Evolutionary conservation across 2,888 invertebrate genomes (phyloP).

Genomic region (Drosophila neonasuta): DNA sequence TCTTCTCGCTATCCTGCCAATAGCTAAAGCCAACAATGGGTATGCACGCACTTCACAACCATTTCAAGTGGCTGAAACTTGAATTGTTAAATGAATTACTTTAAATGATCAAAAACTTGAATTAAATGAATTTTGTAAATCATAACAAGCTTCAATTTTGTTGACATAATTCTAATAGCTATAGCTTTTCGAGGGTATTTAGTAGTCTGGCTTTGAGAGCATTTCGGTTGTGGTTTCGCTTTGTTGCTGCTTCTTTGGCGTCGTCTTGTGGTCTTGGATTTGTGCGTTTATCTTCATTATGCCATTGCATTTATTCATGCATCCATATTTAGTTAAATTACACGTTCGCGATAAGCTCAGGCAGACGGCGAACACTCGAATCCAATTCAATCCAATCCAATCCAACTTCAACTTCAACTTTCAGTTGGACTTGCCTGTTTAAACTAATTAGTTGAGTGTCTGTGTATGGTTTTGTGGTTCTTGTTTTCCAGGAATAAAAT

Average conservation of each 20-base stretch:
- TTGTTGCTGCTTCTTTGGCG: slow-evolving; percentile 26
- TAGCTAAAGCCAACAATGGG: background rate
- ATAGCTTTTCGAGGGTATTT: slow-evolving; percentile 16
- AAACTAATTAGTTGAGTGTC: slow-evolving; percentile 68
- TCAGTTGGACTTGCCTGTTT: slow-evolving; percentile 25
- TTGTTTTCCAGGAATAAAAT: slow-evolving; percentile 53
- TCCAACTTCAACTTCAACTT: slow-evolving; percentile 15
- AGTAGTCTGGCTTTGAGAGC: background rate
- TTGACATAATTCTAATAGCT: too few species aligned
- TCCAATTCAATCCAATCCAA: slow-evolving; percentile 14
- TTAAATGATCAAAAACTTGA: too few species aligned
- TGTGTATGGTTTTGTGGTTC: slow-evolving; percentile 29
- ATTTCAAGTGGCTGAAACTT: background rate
- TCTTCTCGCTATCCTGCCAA: slow-evolving; percentile 34
- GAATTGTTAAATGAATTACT: background rate
- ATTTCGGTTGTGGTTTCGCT: slow-evolving; percentile 3
- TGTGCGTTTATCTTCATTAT: slow-evolving; percentile 68
- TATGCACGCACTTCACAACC: slow-evolving; percentile 9
- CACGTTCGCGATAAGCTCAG: slow-evolving; percentile 64
- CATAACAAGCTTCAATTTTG: too few species aligned
- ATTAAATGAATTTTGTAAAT: too few species aligned
- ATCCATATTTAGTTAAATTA: slow-evolving; percentile 74
- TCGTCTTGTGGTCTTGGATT: slow-evolving; percentile 36
- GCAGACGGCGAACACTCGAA: slow-evolving; percentile 14
- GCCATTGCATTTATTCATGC: slow-evolving; percentile 74